Conservation (phyloP, 92 coral and sea anemone species). For the Actinostola sp. region DNA sequence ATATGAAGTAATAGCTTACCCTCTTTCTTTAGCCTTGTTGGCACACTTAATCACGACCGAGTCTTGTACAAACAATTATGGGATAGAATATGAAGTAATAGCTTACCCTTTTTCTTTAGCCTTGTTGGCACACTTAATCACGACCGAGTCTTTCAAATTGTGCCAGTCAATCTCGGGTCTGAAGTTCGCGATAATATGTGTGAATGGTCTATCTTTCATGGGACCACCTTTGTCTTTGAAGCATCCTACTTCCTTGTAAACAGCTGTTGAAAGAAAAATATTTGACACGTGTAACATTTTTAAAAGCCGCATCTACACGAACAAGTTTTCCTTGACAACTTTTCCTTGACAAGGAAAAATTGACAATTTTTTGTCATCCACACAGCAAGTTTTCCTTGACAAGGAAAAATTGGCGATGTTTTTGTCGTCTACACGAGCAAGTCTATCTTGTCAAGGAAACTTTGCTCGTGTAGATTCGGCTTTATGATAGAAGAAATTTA, state of each 20-base stretch:
- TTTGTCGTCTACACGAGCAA: too few species aligned
- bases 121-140: constrained; percentile 14
- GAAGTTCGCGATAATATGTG: constrained; percentile 4
- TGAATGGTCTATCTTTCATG: constrained; percentile 14
- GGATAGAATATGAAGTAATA: not conserved
- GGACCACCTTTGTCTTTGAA: constrained; percentile 19
- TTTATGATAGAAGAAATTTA: too few species aligned
- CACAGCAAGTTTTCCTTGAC: too few species aligned
- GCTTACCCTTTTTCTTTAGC: constrained; percentile 23
- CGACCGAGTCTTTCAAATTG: constrained; percentile 14
- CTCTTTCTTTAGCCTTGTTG: not conserved
- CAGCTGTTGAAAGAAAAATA: not conserved
- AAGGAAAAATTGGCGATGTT: too few species aligned
- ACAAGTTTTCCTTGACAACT: too few species aligned
- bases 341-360: too few species aligned
- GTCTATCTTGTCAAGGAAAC: too few species aligned
- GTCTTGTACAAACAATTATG: too few species aligned
- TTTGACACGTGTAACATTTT: not conserved
- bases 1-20: too few species aligned
- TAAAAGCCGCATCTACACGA: too few species aligned
- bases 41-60: not conserved
- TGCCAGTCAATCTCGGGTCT: constrained; percentile 28
- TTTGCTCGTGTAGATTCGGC: too few species aligned
- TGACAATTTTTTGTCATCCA: too few species aligned
- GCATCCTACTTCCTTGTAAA: constrained; percentile 18